phyloP scores from a whole-genome alignment of 2,888 invertebrate genomes.

The Eupithecia vulgata region DNA sequence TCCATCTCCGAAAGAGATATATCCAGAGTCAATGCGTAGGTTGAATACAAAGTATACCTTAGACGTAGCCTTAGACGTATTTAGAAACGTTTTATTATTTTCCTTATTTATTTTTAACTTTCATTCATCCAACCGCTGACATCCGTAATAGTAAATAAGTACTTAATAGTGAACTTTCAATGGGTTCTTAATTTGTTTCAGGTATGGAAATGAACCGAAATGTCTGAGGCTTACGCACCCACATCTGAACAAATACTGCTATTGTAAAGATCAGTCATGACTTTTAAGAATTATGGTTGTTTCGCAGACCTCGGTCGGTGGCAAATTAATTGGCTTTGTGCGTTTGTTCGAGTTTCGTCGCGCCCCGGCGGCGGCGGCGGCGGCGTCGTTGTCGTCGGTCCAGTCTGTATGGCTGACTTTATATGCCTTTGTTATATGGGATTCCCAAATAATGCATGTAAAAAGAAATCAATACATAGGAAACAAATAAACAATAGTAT shows the following conservation, averaged over 20 bases:
- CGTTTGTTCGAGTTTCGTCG: no score
- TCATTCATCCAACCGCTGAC: background rate
- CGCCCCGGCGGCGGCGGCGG: no score
- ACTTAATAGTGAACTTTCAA: no score
- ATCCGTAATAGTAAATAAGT: no score
- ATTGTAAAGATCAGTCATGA: constrained; percentile 80
- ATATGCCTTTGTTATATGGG: no score
- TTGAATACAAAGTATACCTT: background rate
- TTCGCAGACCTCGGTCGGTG: background rate
- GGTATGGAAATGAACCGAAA: constrained; percentile 91
- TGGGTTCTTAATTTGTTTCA: constrained; percentile 51
- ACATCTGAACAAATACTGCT: constrained; percentile 92
- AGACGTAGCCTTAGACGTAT: no score
- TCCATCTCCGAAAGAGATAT: constrained; percentile 32
- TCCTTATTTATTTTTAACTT: background rate
- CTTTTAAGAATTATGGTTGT: background rate
- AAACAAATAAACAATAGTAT: no score
- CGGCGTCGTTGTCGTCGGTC: no score
- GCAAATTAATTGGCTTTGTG: no score
- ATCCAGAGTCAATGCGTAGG: constrained; percentile 38
- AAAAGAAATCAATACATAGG: no score
- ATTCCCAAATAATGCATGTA: no score
- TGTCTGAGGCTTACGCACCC: constrained; percentile 90
- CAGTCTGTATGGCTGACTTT: no score
- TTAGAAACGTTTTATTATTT: background rate